Base-by-base conservation (phyloP, 2,888 invertebrate species). In the Caenorhabditis zanzibari region DNA sequence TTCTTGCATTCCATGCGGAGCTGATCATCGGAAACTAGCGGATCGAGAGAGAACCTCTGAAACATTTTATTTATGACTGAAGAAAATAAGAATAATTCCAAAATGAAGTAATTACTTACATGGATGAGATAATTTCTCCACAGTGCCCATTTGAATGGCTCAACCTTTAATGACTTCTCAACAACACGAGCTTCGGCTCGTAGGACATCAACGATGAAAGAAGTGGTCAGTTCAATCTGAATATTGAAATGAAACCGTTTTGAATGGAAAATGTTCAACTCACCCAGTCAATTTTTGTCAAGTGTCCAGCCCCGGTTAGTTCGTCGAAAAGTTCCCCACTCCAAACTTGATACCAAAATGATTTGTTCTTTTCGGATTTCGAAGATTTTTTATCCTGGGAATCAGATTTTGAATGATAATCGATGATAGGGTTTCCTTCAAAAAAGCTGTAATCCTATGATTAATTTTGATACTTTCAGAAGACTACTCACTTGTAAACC, bases 141-240 rank as follows among this genome's bases (percentile, higher is more conserved):
- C 10, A 74, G 64, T 12, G 84, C 84, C 81, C 81, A 84, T 77
- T 77, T 81, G 41, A 84, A 81, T 59, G 84, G 84, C 22, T 84
- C 82, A 41, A 80, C 71, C 1, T 56, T 61, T 2, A 76, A 54
- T 4, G 58, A 58, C 12, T 69, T 64, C 14, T 85, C 80, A 14
- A 77, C 26, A 10, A 74, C 76, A 41, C 80, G 68, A 0, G 81
- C 61, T 66, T 87, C 87, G 0, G 86, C 82, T 16, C 84, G 75
- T 9, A 87, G 66, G 14, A 87, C 66, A 52, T 87, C 87, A 16
- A 87, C 82, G 14, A 85, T 61, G 49, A 87, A 80, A 1, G 84
- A 82, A 12, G 83, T 81, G 0, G 79, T 52, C 24, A 84, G 47
- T 49, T 85, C 86, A 49, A 84, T 79, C 87, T 85, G 82, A 14